Evolutionary conservation across 2,888 invertebrate species (phyloP).

Genomic region (Hesperia comma): DNA sequence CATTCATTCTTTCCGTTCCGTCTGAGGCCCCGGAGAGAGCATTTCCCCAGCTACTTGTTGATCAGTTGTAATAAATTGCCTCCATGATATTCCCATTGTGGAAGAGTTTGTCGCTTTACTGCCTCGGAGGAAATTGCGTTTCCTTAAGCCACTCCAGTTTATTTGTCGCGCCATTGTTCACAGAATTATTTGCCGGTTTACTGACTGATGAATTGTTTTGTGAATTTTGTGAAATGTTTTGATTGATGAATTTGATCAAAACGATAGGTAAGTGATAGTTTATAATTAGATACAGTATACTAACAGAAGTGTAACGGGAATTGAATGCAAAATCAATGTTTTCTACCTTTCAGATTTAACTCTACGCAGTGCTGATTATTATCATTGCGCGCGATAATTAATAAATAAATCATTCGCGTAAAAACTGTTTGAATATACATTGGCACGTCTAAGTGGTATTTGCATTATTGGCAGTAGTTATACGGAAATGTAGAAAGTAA

Average conservation of each 20-base stretch:
- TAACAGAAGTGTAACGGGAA: no score
- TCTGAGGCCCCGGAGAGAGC: constrained; percentile 55
- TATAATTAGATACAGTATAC: no score
- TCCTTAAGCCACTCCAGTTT: constrained; percentile 73
- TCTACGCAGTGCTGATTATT: constrained; percentile 10
- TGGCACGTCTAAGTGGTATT: constrained; percentile 28
- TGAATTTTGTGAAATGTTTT: constrained; percentile 16
- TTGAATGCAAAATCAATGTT: constrained; percentile 13
- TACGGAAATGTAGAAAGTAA: constrained; percentile 49
- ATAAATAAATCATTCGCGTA: constrained; percentile 5
- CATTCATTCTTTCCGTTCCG: constrained; percentile 74
- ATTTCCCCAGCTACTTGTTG: constrained; percentile 81
- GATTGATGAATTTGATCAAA: constrained; percentile 22
- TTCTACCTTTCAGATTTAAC: constrained; percentile 4
- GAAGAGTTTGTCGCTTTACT: constrained; percentile 81
- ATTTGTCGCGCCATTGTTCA: constrained; percentile 63
- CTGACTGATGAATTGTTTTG: constrained; percentile 24
- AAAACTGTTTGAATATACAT: constrained; percentile 30
- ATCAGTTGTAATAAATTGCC: constrained; percentile 83
- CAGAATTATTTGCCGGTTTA: constrained; percentile 40
- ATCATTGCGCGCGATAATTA: constrained; percentile 4
- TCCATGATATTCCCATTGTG: constrained; percentile 82
- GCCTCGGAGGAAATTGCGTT: constrained; percentile 79
- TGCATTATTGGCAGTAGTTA: constrained; percentile 37
- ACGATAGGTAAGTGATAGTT: no score